These are phyloP conservation scores for Sepiola atlantica DNA, from an alignment of 2,888 invertebrate genomes.

Conservation along the genomic window DNA sequence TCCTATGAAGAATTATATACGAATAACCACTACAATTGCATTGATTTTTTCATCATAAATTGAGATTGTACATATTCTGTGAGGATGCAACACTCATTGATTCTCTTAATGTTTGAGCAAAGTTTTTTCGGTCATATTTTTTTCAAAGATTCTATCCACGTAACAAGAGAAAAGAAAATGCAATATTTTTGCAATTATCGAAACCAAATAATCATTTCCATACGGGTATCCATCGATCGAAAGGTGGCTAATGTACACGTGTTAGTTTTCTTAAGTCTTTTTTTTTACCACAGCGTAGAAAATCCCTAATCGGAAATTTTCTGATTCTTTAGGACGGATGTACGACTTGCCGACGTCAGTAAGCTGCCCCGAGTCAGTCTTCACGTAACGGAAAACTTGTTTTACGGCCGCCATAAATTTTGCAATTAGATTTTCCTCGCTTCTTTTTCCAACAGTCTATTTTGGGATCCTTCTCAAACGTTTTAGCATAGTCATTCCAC, in stretches of 20 bases:
- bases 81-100: not conserved
- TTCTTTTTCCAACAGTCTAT: not conserved
- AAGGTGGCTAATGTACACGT: not conserved
- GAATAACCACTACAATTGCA: too few species aligned
- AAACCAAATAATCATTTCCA: not conserved
- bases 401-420: not conserved
- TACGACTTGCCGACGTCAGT: not conserved
- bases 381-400: not conserved
- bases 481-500: not conserved
- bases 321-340: not conserved
- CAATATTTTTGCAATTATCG: not conserved
- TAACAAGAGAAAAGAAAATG: not conserved
- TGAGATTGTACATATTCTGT: too few species aligned
- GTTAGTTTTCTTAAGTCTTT: not conserved
- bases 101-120: not conserved
- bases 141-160: not conserved
- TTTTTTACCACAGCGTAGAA: not conserved
- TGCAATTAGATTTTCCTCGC: not conserved
- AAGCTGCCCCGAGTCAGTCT: not conserved
- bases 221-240: not conserved
- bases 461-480: not conserved
- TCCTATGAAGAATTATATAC: too few species aligned
- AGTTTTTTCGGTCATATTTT: not conserved
- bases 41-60: too few species aligned
- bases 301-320: not conserved